Evolutionary conservation across 2,797 vertebrate species (phyloP).

Genomic region (Columba guinea): DNA sequence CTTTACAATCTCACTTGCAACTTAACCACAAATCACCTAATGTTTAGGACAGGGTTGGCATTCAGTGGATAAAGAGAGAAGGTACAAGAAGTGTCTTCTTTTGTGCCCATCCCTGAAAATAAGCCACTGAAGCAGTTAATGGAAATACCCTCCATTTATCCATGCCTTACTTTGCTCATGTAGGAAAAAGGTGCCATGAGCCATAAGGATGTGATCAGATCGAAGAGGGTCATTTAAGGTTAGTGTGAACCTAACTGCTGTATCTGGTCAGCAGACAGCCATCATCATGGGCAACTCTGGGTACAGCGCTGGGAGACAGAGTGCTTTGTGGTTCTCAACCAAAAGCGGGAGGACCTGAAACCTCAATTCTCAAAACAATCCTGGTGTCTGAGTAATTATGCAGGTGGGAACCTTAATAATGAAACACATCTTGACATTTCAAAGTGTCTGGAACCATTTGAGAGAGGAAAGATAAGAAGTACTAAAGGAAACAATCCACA

Average conservation of each 20-base stretch:
- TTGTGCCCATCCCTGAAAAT: background rate
- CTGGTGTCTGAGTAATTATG: background rate
- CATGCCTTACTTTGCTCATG: background rate
- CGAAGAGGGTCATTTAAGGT: background rate
- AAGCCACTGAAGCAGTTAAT: background rate
- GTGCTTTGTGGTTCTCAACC: background rate
- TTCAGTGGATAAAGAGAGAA: background rate
- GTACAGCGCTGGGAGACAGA: background rate
- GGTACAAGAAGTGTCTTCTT: background rate
- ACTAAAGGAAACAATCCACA: background rate
- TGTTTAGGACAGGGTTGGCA: background rate
- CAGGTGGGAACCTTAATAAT: background rate
- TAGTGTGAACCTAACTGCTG: background rate
- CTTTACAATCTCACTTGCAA: slow-evolving; percentile 18
- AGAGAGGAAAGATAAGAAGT: background rate
- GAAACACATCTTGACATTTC: background rate
- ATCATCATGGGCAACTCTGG: background rate
- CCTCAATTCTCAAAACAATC: background rate
- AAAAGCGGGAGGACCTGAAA: background rate
- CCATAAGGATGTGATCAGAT: background rate
- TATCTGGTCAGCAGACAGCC: background rate
- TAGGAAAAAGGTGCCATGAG: background rate
- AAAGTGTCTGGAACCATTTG: background rate
- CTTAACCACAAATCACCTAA: slow-evolving; percentile 21
- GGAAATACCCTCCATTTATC: background rate